Percentiles rank a stretch among this genome's conserved stretches.
Conservation (phyloP, 1,140 invertebrate species). For the Lethrus apterus region DNA sequence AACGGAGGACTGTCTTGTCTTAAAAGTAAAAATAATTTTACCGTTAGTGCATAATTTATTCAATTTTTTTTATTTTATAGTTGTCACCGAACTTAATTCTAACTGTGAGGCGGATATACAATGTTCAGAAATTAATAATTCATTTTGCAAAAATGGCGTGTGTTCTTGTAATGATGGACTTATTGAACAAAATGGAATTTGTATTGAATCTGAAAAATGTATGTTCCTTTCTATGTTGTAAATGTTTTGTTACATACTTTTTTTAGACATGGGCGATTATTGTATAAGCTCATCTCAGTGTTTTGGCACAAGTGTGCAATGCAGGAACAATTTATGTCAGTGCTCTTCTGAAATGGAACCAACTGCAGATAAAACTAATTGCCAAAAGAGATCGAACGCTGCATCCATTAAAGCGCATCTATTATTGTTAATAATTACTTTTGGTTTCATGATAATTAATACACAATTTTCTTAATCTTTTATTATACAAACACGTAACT, state of each 20-base stretch:
- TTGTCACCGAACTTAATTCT: neutral
- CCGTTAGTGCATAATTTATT: too few species aligned
- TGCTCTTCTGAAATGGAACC: conserved; percentile 7
- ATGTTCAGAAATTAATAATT: conserved; percentile 1
- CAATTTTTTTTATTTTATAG: neutral
- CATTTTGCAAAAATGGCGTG: neutral
- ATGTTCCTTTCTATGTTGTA: neutral
- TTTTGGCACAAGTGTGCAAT: conserved; percentile 6
- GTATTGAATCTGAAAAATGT: neutral
- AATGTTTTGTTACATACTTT: neutral
- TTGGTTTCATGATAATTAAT: too few species aligned
- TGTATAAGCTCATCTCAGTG: conserved; percentile 4
- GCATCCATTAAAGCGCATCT: too few species aligned
- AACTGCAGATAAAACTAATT: neutral
- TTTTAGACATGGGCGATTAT: conserved; percentile 8
- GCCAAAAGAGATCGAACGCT: too few species aligned
- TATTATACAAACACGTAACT: too few species aligned
- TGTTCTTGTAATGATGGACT: conserved; percentile 1
- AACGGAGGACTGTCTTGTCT: neutral
- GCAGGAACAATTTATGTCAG: conserved; percentile 11
- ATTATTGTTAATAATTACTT: too few species aligned
- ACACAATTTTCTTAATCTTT: too few species aligned
- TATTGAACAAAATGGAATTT: neutral
- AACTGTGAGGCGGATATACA: conserved; percentile 6
- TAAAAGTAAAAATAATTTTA: too few species aligned